These are phyloP conservation scores for Cyaniris semiargus DNA, from an alignment of 2,888 invertebrate species.

Conservation along the genomic window DNA sequence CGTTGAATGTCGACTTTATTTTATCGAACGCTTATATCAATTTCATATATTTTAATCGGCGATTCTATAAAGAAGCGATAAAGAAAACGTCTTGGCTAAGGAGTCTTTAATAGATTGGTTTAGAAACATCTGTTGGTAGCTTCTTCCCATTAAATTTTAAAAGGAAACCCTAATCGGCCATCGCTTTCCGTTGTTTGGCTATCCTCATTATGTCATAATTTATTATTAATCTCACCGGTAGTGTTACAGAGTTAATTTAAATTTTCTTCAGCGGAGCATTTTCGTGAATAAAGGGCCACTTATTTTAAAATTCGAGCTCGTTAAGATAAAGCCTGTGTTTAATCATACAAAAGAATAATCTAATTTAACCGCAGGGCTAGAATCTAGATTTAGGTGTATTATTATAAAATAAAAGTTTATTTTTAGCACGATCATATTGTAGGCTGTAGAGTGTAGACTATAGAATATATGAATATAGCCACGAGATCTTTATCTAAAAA, in stretches of 20 bases:
- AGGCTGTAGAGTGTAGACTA: background rate
- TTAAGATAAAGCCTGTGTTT: background rate
- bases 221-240: conserved; percentile 21
- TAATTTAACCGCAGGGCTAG: background rate
- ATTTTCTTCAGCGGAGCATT: conserved; percentile 12
- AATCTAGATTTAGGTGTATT: background rate
- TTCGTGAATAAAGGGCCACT: background rate
- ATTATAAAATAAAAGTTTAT: background rate
- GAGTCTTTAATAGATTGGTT: background rate
- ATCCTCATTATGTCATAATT: conserved; percentile 15
- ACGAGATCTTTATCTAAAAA: background rate
- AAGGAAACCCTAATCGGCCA: background rate
- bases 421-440: background rate
- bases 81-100: too few relatives aligned
- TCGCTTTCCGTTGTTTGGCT: conserved; percentile 14
- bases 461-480: background rate
- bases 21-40: too few relatives aligned
- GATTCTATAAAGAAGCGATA: too few relatives aligned
- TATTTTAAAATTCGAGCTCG: background rate
- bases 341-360: background rate
- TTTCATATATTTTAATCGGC: too few relatives aligned
- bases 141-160: background rate
- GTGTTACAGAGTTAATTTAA: conserved; percentile 22
- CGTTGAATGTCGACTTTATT: too few relatives aligned
- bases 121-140: background rate